phyloP scores from a whole-genome alignment of 1,140 invertebrate genomes.

The Caenorhabditis briggsae region DNA sequence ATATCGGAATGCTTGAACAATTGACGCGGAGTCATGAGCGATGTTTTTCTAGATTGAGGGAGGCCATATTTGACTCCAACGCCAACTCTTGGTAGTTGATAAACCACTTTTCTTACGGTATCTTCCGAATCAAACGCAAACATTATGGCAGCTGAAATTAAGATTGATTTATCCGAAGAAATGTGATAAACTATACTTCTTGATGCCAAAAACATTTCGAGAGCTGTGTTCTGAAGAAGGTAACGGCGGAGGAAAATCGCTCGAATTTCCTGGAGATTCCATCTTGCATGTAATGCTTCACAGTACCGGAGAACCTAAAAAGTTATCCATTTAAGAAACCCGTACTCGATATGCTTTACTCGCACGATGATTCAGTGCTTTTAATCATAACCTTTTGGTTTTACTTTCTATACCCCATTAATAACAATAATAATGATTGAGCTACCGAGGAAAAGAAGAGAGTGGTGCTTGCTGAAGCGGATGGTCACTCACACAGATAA shows the following conservation, averaged over 20 bases:
- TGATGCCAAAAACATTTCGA: constrained; percentile 98
- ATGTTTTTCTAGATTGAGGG: constrained; percentile 93
- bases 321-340: background rate
- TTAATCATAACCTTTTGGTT: no score
- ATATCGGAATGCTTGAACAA: constrained; percentile 98
- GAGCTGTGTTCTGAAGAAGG: constrained; percentile 93
- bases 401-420: background rate
- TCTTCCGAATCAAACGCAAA: constrained; percentile 96
- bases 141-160: constrained; percentile 91
- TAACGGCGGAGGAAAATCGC: constrained; percentile 97
- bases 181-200: constrained; percentile 84
- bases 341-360: no score
- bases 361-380: no score
- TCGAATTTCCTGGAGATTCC: constrained; percentile 98
- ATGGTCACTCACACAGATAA: constrained; percentile 44
- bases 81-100: constrained; percentile 90
- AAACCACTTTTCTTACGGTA: constrained; percentile 98
- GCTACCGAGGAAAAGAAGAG: background rate
- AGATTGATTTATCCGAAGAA: constrained; percentile 61
- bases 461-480: background rate
- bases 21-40: constrained; percentile 96
- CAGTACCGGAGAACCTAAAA: constrained; percentile 92
- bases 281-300: constrained; percentile 93
- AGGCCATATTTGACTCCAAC: constrained; percentile 93
- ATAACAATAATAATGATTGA: constrained; percentile 55